phyloP scores from a whole-genome alignment of 1,140 invertebrate species.

The Drosophila novamexicana region DNA sequence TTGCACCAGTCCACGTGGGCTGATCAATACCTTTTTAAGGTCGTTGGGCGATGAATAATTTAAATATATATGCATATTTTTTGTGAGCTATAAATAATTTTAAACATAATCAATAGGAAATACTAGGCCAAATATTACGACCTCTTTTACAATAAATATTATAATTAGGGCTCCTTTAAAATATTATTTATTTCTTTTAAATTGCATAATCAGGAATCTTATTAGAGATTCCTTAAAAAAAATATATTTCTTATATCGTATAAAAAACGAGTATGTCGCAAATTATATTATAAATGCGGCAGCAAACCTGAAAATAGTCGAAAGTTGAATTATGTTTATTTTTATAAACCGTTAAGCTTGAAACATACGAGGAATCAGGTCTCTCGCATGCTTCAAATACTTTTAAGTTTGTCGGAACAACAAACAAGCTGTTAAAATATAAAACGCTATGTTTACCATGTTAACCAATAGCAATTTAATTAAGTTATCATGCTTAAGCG shows the following conservation, averaged over 20 bases:
- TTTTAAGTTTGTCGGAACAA: not conserved
- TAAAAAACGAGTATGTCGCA: not conserved
- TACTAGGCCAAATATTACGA: no score
- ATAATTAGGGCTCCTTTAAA: no score
- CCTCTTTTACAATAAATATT: not conserved
- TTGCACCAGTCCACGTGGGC: not conserved
- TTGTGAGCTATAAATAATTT: not conserved
- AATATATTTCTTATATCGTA: not conserved
- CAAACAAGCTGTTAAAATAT: slow-evolving; percentile 7
- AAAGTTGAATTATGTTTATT: not conserved
- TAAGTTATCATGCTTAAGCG: slow-evolving; percentile 5
- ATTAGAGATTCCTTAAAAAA: not conserved
- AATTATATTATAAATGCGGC: not conserved
- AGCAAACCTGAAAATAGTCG: not conserved
- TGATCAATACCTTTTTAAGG: not conserved
- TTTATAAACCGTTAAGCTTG: not conserved
- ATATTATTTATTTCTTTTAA: not conserved
- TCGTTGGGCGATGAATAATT: not conserved
- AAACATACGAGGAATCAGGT: no score
- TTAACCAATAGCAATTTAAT: slow-evolving; percentile 2
- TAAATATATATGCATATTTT: no score
- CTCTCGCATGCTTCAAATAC: not conserved
- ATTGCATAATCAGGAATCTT: not conserved
- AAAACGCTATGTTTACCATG: not conserved
- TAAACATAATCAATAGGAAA: not conserved